Base-by-base conservation (phyloP, 2,797 vertebrate genomes). In the Morelia viridis region DNA sequence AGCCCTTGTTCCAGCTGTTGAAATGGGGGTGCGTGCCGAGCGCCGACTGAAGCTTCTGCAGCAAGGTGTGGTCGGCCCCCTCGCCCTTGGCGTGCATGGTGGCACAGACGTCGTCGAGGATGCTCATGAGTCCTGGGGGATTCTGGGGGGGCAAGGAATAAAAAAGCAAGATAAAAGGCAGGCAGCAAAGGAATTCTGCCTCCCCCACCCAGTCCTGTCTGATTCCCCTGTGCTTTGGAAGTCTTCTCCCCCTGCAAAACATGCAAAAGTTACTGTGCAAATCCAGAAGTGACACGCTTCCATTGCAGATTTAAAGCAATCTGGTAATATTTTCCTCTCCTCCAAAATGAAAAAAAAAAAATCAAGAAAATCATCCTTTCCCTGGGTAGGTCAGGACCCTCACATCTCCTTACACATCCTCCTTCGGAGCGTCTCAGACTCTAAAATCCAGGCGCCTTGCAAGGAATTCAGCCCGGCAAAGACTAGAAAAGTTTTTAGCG, bases 71-170 rank as follows among this genome's bases (percentile, higher is more conserved):
- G 90, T 98, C 98, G 0, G 98, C 98, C 0, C 98, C 98, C 22
- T 98, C 98, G 0, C 98, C 98, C 94, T 98, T 98, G 35, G 98
- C 98, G 41, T 98, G 98, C 98, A 98, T 98, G 1, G 98, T 98
- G 3, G 98, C 98, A 0, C 98, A 98, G 6, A 98, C 98, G 0
- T 98, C 98, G 9, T 98, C 98, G 94, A 98, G 96, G 90, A 98
- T 94, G 91, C 98, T 98, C 98, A 98, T 98, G 19, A 98, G 94
- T 2, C 98, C 98, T 0, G 96, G 97, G 62, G 98, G 98, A 93
- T 96, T 98, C 98, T 98, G 96, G 12, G 53, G 26, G 35, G 35
- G 2, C 1, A 13, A 22, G 19, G 19, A 28, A 1, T 4, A 5
- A 6, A 28, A 28, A 56, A 12, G 19, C 11, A 26, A 3, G 35